Base-by-base conservation (phyloP, 64 coral and sea anemone species). In the Porites australiensis region DNA sequence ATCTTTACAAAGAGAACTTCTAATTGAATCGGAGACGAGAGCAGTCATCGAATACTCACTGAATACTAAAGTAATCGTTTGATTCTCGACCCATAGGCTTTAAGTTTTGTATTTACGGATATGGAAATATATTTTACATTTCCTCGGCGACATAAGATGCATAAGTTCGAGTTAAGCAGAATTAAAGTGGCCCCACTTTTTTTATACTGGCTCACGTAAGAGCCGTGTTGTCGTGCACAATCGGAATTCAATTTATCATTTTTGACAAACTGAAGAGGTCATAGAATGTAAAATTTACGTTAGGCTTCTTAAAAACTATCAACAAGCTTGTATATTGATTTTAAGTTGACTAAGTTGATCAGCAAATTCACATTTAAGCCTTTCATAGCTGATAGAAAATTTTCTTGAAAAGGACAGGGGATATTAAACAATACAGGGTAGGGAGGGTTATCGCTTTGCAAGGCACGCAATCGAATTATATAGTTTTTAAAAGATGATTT, bases 261-360 rank as follows among this genome's bases (percentile, higher is more conserved):
- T 37, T 48, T 84, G 81, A 84, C 81, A 84, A 67, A 84, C 44
- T 84, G 44, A 84, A 84, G 81, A 68, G 81, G 62, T 13, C 67
- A 84, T 84, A 69, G 18, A 51, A 21, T 9, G 4, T 15, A 68
- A 84, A 84, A 84, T 84, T 78, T 84, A 68, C 81, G 81, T 69
- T 84, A 84, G 45, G 59, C 81, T 84, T 46, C 81, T 69, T 68
- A 69, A 84, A 84, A 0, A 84, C 45, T 23, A 84, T 84, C 54
- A 82, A 53, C 62, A 50, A 48, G 8, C 46, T 82, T 64, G 2
- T 82, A 47, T 62, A 80, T 62, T 50, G 44, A 84, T 68, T 44
- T 68, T 50, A 10, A 84, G 81, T 16, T 50, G 3, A 46, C 65
- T 3, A 15, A 67, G 44, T 67, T 68, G 80, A 50, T 67, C 50